Conservation (phyloP, 2,888 invertebrate species). For the Catocala fraxini region DNA sequence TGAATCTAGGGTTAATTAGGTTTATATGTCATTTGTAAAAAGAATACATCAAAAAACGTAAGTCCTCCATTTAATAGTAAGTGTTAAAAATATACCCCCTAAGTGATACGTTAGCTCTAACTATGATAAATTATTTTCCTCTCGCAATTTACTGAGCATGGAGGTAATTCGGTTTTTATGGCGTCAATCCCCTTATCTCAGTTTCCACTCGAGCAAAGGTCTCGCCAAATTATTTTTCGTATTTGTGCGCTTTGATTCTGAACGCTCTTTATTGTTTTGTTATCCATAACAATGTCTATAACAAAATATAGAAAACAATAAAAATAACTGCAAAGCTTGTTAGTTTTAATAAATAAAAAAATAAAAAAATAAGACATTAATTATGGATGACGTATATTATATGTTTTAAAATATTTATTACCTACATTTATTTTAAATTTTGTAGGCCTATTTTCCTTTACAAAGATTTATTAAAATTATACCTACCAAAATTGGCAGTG, state of each 20-base stretch:
- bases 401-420: too few relatives aligned
- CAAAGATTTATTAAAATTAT: too few relatives aligned
- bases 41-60: not conserved
- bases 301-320: too few relatives aligned
- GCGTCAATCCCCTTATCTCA: conserved; percentile 78
- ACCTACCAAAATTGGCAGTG: too few relatives aligned
- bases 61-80: conserved; percentile 4
- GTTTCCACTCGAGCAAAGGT: conserved; percentile 71
- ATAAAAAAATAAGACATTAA: too few relatives aligned
- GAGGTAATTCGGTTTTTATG: conserved; percentile 70
- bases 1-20: too few relatives aligned
- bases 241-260: conserved; percentile 22
- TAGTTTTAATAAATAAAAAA: too few relatives aligned
- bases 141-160: conserved; percentile 43
- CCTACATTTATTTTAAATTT: too few relatives aligned
- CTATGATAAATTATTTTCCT: conserved; percentile 45
- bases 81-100: conserved; percentile 16
- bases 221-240: conserved; percentile 45
- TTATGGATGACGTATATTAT: too few relatives aligned
- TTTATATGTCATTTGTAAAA: too few relatives aligned
- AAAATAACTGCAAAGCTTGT: too few relatives aligned
- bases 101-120: conserved; percentile 22
- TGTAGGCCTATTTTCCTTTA: too few relatives aligned
- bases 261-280: conserved; percentile 14
- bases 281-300: not conserved